Percentiles rank a stretch among this genome's conserved stretches.
phyloP scores from a whole-genome alignment of 2,797 vertebrate genomes.

The Micromesistius poutassou region DNA sequence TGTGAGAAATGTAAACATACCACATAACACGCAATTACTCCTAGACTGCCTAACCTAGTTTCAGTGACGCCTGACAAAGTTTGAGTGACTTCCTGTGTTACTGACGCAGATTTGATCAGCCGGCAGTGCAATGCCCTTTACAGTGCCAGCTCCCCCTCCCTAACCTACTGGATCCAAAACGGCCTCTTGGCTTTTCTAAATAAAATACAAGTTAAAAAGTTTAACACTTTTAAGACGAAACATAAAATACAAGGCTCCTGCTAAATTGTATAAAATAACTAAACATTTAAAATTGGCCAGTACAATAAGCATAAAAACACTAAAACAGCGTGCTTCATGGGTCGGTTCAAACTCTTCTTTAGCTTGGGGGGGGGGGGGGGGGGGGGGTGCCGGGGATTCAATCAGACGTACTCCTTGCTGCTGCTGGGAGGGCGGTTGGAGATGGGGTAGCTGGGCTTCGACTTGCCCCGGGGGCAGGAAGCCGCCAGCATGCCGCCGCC shows the following conservation, averaged over 20 bases:
- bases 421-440: constrained; percentile 66
- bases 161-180: neutral
- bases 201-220: neutral
- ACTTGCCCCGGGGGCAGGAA: constrained; percentile 70
- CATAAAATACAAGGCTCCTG: neutral
- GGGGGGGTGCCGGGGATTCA: neutral
- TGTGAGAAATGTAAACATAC: neutral
- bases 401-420: constrained; percentile 82
- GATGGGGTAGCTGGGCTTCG: constrained; percentile 64
- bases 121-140: neutral
- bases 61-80: neutral
- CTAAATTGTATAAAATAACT: neutral
- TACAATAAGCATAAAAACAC: neutral
- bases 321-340: neutral
- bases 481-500: constrained; percentile 81
- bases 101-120: neutral
- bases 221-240: neutral
- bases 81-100: neutral
- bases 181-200: neutral
- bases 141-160: neutral
- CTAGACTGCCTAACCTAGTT: neutral
- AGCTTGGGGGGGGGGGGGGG: neutral
- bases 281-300: neutral
- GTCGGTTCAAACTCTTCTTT: neutral
- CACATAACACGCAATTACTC: neutral